Evolutionary conservation across 2,113 vertebrate species (phyloP).

Genomic region (Rhinichthys klamathensis): DNA sequence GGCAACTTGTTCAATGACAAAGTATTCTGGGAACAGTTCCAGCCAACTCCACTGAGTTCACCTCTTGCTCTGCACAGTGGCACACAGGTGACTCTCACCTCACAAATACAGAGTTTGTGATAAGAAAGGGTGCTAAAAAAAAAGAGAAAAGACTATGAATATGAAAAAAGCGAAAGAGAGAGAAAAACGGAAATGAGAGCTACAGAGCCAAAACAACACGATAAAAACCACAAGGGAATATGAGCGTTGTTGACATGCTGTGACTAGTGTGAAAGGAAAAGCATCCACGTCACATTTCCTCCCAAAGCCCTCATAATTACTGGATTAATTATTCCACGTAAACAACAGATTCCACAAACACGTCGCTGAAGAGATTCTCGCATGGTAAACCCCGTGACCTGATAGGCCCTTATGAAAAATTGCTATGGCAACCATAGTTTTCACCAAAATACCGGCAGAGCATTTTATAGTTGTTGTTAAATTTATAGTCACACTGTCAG

Average conservation of each 20-base stretch:
- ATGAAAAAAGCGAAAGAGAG: neutral
- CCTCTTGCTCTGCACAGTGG: neutral
- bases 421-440: slow-evolving; percentile 9
- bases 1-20: slow-evolving; percentile 37
- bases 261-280: slow-evolving; percentile 33
- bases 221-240: slow-evolving; percentile 42
- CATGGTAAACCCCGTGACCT: slow-evolving; percentile 6
- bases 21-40: slow-evolving; percentile 57
- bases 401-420: slow-evolving; percentile 3
- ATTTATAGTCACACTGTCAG: neutral
- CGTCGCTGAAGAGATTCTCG: neutral
- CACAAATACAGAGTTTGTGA: slow-evolving; percentile 29
- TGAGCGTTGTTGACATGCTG: slow-evolving; percentile 38
- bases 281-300: slow-evolving; percentile 29
- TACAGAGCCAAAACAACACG: slow-evolving; percentile 31
- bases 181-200: neutral
- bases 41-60: neutral
- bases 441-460: neutral
- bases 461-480: neutral
- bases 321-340: slow-evolving; percentile 23
- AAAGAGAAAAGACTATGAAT: slow-evolving; percentile 2
- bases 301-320: slow-evolving; percentile 37
- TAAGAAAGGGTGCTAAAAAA: neutral
- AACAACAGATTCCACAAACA: slow-evolving; percentile 33
- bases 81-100: slow-evolving; percentile 36